Percentiles rank a stretch among this genome's conserved stretches.
Evolutionary conservation across 2,113 vertebrate species (phyloP).

Genomic region (Brachypteracias leptosomus): DNA sequence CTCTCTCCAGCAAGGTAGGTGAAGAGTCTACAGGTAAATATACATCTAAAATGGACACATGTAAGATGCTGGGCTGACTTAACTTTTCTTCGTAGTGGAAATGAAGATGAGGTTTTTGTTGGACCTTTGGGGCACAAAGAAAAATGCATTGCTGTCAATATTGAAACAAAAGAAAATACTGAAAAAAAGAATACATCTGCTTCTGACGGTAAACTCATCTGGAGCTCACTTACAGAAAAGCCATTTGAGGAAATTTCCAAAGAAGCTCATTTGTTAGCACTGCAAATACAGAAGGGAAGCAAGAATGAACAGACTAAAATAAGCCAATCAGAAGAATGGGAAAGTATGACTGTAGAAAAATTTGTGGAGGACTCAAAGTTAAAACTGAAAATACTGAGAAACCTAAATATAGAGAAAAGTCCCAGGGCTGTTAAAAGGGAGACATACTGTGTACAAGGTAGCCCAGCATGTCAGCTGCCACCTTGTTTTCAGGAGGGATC

Average conservation of each 20-base stretch:
- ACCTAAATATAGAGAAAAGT: constrained; percentile 50
- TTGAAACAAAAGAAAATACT: neutral
- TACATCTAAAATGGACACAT: neutral
- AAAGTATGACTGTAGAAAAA: constrained; percentile 50
- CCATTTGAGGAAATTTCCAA: constrained; percentile 85
- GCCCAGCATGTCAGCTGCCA: constrained; percentile 72
- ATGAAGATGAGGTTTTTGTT: constrained; percentile 89
- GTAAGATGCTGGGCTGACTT: neutral
- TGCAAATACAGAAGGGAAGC: constrained; percentile 71
- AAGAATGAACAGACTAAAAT: neutral
- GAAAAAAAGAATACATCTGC: neutral
- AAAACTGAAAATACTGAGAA: constrained; percentile 78
- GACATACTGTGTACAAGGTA: constrained; percentile 84
- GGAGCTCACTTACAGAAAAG: constrained; percentile 83
- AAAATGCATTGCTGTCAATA: constrained; percentile 70
- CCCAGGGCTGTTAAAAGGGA: constrained; percentile 81
- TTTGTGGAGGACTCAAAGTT: constrained; percentile 79
- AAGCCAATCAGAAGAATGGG: neutral
- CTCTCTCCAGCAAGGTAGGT: constrained; percentile 77
- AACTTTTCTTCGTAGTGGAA: constrained; percentile 63
- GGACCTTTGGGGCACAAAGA: constrained; percentile 80
- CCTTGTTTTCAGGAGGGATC: constrained; percentile 65
- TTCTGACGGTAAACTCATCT: constrained; percentile 34
- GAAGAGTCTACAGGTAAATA: neutral
- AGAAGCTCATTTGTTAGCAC: constrained; percentile 85